These are phyloP conservation scores for Xyrichtys novacula DNA, from an alignment of 2,797 vertebrate genomes.

Conservation along the genomic window DNA sequence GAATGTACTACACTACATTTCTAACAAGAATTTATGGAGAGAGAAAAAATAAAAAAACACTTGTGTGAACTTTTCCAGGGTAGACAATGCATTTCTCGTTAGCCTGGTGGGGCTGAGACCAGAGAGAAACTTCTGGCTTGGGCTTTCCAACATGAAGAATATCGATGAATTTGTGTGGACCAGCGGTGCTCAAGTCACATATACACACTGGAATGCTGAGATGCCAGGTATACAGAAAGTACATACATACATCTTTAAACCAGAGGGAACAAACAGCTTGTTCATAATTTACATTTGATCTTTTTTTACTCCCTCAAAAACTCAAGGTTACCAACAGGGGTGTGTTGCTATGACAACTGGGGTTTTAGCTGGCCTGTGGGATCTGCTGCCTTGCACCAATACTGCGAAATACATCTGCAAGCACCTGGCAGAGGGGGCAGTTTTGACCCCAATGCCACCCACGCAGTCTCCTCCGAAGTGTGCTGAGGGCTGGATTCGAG, in stretches of 20 bases:
- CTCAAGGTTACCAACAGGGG: conserved; percentile 88
- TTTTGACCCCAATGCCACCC: conserved; percentile 82
- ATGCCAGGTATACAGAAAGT: conserved; percentile 89
- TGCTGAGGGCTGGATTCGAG: conserved; percentile 81
- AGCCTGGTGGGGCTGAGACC: conserved; percentile 91
- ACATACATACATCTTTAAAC: background rate
- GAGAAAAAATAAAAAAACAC: background rate
- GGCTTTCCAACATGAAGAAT: conserved; percentile 89
- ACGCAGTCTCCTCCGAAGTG: conserved; percentile 86
- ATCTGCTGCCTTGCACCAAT: conserved; percentile 90
- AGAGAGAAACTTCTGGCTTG: conserved; percentile 94
- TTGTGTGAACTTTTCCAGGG: conserved; percentile 78
- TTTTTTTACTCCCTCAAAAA: background rate
- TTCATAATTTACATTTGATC: background rate
- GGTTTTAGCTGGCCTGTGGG: conserved; percentile 92
- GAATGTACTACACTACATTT: background rate
- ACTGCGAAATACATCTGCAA: conserved; percentile 94
- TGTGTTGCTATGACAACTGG: conserved; percentile 94
- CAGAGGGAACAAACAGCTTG: background rate
- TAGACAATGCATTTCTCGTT: conserved; percentile 94
- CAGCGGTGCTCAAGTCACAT: conserved; percentile 81
- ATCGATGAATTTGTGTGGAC: conserved; percentile 89
- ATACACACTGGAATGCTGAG: conserved; percentile 91
- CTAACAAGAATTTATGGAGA: background rate
- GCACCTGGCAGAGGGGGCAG: conserved; percentile 87